Percentiles rank a stretch among this genome's conserved stretches.
phyloP scores from a whole-genome alignment of 2,888 invertebrate genomes.

The Sinopyrophorus schimmeli region DNA sequence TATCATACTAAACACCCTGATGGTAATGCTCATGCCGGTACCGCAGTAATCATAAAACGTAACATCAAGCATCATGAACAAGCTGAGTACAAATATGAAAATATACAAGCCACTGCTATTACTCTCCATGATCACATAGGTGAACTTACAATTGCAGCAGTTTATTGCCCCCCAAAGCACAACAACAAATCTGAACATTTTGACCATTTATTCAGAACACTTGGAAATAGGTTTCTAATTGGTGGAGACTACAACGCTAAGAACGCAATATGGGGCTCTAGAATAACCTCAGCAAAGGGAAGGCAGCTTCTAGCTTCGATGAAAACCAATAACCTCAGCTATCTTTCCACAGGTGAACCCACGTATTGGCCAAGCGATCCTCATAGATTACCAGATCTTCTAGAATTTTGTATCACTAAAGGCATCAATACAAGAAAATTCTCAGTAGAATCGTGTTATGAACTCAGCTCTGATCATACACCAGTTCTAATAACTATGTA shows the following conservation, averaged over 20 bases:
- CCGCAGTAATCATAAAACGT: constrained; percentile 1
- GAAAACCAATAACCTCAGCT: not conserved
- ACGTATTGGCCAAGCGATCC: not conserved
- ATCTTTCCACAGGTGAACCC: constrained; percentile 1
- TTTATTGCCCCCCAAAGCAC: not conserved
- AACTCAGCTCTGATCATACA: no score
- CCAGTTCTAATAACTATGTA: constrained; percentile 2
- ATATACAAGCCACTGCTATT: not conserved
- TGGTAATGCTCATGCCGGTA: constrained; percentile 2
- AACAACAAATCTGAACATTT: constrained; percentile 1
- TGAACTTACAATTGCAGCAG: constrained; percentile 1
- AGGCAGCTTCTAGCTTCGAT: not conserved
- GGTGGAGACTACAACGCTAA: constrained; percentile 1
- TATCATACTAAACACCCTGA: constrained; percentile 3
- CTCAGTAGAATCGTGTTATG: no score
- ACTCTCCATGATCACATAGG: constrained; percentile 1
- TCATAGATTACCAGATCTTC: not conserved
- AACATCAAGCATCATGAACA: constrained; percentile 6
- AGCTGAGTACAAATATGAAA: constrained; percentile 2
- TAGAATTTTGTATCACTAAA: no score
- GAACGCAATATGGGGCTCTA: not conserved
- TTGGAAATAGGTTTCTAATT: not conserved
- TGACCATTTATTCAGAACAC: not conserved
- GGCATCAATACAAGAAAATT: no score
- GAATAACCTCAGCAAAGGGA: constrained; percentile 2